A percentile compares a stretch with the other conserved stretches of the same genome.
Evolutionary conservation across 2,888 invertebrate species (phyloP).

Genomic region (Dexiosoma caninum): DNA sequence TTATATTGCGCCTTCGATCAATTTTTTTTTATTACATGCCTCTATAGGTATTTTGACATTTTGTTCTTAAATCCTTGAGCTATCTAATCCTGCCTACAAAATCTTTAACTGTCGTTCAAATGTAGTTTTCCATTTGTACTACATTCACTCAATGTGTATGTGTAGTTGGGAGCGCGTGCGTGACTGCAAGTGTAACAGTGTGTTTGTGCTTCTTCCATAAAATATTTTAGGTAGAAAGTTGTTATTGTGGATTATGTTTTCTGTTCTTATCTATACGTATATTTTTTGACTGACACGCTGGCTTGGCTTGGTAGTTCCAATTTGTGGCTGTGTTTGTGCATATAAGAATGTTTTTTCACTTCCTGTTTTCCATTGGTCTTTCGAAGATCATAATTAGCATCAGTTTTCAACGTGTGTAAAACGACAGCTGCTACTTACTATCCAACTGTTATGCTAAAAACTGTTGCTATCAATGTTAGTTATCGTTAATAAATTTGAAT

Average conservation of each 20-base stretch:
- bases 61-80: not conserved
- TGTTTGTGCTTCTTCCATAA: not conserved
- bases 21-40: no score
- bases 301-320: not conserved
- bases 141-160: no score
- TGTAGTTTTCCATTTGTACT: no score
- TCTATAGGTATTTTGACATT: no score
- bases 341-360: not conserved
- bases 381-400: constrained; percentile 18
- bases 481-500: not conserved
- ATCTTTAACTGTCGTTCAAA: not conserved
- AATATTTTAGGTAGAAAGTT: not conserved
- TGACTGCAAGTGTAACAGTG: no score
- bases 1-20: no score
- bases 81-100: constrained; percentile 29
- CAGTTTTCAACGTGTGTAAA: constrained; percentile 8
- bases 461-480: not conserved
- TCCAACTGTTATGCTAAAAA: not conserved
- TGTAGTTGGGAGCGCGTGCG: not conserved
- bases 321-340: not conserved
- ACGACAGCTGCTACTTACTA: constrained; percentile 42
- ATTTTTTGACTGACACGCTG: not conserved
- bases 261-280: constrained; percentile 16
- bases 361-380: not conserved
- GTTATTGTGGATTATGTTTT: not conserved